These are phyloP conservation scores for Heteromormyrus szaboi DNA, from an alignment of 2,797 vertebrate species.

Conservation along the genomic window DNA sequence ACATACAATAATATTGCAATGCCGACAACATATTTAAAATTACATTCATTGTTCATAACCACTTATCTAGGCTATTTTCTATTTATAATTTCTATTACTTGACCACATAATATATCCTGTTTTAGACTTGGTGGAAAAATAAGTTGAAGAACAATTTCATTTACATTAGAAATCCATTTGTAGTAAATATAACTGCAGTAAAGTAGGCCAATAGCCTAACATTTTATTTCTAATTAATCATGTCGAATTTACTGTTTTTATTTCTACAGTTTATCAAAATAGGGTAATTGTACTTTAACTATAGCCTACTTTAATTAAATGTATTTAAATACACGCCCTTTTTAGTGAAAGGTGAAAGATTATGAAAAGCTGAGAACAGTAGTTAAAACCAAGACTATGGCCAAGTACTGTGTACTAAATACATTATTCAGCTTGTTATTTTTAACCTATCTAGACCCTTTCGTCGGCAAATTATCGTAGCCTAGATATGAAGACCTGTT, in stretches of 20 bases:
- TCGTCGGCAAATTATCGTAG: background rate
- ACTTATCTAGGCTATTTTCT: background rate
- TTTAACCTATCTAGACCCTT: background rate
- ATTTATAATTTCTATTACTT: background rate
- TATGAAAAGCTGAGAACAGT: background rate
- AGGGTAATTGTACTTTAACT: background rate
- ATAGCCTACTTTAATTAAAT: background rate
- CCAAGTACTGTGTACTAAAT: background rate
- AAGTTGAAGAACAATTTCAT: background rate
- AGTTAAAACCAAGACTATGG: background rate
- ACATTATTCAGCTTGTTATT: background rate
- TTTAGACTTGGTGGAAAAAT: background rate
- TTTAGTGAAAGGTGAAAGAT: background rate
- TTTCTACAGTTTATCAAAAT: background rate
- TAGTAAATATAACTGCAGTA: background rate
- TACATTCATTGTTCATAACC: background rate
- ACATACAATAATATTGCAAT: background rate
- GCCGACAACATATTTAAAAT: background rate
- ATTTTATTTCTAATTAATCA: background rate
- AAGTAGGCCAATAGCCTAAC: background rate
- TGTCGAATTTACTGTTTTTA: background rate
- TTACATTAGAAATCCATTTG: slow-evolving; percentile 1
- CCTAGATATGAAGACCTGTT: background rate
- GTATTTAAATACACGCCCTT: background rate
- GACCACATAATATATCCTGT: background rate